Evolutionary conservation across 92 coral and sea anemone genomes (phyloP).

Genomic region (Palythoa heliodiscus): DNA sequence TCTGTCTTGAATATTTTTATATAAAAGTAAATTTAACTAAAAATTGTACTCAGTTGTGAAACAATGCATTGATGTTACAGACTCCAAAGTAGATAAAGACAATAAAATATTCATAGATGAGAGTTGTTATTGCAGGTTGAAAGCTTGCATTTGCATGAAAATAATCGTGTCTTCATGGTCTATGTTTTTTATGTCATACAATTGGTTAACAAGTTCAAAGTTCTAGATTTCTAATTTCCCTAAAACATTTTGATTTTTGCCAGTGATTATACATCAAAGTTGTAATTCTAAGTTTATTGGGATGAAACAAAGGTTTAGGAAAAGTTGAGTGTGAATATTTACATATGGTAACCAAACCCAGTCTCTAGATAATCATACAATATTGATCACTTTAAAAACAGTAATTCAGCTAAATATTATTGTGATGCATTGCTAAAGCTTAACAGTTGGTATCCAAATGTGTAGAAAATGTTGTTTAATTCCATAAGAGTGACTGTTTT

Average conservation of each 20-base stretch:
- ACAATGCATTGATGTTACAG: slow-evolving; percentile 14
- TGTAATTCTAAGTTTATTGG: slow-evolving; percentile 7
- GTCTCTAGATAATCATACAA: slow-evolving; percentile 22
- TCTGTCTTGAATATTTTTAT: neutral
- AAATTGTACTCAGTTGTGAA: neutral
- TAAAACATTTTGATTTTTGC: neutral
- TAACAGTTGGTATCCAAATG: neutral
- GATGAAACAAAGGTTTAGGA: neutral
- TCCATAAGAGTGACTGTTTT: neutral
- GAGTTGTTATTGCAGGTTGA: slow-evolving; percentile 22
- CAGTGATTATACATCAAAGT: neutral
- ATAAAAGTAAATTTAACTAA: neutral
- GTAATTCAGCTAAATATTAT: slow-evolving; percentile 1
- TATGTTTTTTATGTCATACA: neutral
- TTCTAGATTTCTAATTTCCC: neutral
- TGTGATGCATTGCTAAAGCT: neutral
- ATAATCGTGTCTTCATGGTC: neutral
- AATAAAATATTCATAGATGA: slow-evolving; percentile 37
- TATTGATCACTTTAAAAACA: slow-evolving; percentile 30
- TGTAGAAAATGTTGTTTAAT: neutral
- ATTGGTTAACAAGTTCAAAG: neutral
- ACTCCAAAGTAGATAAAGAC: neutral
- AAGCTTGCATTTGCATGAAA: slow-evolving; percentile 7
- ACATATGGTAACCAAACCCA: slow-evolving; percentile 20
- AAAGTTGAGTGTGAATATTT: neutral